A percentile compares a stretch with the other conserved stretches of the same genome.
These are phyloP conservation scores for Anodontia alba DNA, from an alignment of 2,888 invertebrate species.

Conservation along the genomic window DNA sequence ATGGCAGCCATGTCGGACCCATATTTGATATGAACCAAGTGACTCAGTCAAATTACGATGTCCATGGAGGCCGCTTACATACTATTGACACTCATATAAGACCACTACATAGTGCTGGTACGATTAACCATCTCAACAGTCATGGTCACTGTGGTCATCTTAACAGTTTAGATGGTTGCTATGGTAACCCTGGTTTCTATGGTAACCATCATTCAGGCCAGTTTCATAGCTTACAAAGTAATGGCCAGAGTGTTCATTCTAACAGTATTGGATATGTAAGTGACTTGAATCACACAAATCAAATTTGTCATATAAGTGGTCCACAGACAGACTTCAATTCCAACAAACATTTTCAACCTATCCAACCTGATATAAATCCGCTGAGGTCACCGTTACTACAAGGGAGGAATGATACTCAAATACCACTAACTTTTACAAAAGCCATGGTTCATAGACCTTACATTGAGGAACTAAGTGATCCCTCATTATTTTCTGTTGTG, in stretches of 20 bases:
- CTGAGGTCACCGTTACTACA: background rate
- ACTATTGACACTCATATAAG: constrained; percentile 55
- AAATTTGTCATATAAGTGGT: constrained; percentile 17
- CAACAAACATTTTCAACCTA: constrained; percentile 17
- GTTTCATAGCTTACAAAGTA: constrained; percentile 18
- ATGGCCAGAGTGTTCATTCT: constrained; percentile 29
- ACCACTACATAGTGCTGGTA: constrained; percentile 50
- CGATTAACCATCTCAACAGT: constrained; percentile 37
- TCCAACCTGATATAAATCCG: constrained; percentile 6
- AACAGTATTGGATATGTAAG: constrained; percentile 63
- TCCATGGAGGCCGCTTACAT: constrained; percentile 56
- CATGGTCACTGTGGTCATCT: constrained; percentile 38
- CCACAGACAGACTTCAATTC: background rate
- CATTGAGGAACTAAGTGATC: constrained; percentile 60
- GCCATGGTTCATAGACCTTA: constrained; percentile 69
- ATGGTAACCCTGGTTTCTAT: background rate
- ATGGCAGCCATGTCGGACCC: constrained; percentile 23
- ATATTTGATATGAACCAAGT: constrained; percentile 35
- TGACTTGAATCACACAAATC: constrained; percentile 40
- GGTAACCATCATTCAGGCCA: constrained; percentile 11
- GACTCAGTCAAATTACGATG: constrained; percentile 59
- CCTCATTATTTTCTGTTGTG: constrained; percentile 64
- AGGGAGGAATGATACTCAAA: background rate
- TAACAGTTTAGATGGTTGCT: constrained; percentile 24
- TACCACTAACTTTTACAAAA: constrained; percentile 59